Percentiles rank a stretch among this genome's conserved stretches.
These are phyloP conservation scores for Acrocera orbiculus DNA, from an alignment of 2,888 invertebrate species.

Conservation along the genomic window DNA sequence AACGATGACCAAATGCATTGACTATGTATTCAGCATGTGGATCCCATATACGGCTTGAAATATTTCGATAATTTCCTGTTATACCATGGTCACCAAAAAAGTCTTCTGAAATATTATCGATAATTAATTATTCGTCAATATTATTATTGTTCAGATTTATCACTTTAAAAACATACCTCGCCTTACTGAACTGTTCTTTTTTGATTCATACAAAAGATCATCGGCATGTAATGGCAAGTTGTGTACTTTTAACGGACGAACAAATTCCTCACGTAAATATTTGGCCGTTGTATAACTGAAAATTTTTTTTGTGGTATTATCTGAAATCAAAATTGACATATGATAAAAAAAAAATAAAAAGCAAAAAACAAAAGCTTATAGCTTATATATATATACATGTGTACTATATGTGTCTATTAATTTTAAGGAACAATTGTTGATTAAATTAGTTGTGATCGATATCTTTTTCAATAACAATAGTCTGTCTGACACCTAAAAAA, in stretches of 20 bases:
- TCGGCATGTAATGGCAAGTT: constrained; percentile 37
- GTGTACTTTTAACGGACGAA: constrained; percentile 39
- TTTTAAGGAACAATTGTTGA: too few species aligned
- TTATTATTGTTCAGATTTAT: not conserved
- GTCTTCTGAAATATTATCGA: constrained; percentile 15
- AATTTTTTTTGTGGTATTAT: too few species aligned
- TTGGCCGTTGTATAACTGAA: too few species aligned
- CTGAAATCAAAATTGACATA: too few species aligned
- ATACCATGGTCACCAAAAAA: constrained; percentile 33
- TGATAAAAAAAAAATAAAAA: too few species aligned
- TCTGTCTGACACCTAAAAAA: too few species aligned
- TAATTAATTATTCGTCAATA: not conserved
- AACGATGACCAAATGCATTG: constrained; percentile 38
- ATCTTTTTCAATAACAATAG: too few species aligned
- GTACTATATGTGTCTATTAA: too few species aligned
- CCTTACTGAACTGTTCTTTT: constrained; percentile 21
- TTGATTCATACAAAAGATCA: constrained; percentile 37
- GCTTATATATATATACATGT: too few species aligned
- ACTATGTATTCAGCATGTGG: constrained; percentile 54
- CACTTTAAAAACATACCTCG: too few species aligned
- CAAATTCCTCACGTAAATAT: constrained; percentile 33
- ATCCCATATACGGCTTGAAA: constrained; percentile 47
- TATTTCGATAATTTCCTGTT: constrained; percentile 47
- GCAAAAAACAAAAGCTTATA: too few species aligned
- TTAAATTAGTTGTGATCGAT: too few species aligned